A percentile compares a stretch with the other conserved stretches of the same genome.
Evolutionary conservation across 2,888 invertebrate species (phyloP).

Genomic region (Blastobasis lacticolella): DNA sequence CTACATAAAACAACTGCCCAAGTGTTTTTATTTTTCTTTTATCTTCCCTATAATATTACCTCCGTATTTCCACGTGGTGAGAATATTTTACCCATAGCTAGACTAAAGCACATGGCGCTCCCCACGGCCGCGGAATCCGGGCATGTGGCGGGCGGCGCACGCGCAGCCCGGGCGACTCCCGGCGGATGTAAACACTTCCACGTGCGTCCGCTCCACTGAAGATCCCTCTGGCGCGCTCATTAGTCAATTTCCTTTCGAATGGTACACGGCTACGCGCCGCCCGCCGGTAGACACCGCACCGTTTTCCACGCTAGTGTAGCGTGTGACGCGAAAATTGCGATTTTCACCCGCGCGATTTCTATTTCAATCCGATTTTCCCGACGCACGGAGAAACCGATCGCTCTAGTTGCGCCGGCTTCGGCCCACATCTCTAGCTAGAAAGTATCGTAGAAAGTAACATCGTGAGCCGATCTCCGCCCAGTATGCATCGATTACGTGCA

Average conservation of each 20-base stretch:
- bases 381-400: slow-evolving; percentile 70
- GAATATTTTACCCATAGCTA: no score
- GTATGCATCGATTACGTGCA: slow-evolving; percentile 60
- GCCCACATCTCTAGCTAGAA: slow-evolving; percentile 73
- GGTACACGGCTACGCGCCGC: background rate
- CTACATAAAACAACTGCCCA: no score
- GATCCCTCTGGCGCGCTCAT: slow-evolving; percentile 10
- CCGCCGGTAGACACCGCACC: background rate
- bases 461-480: slow-evolving; percentile 54
- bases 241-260: slow-evolving; percentile 5
- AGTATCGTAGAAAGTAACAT: slow-evolving; percentile 74
- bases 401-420: slow-evolving; percentile 65
- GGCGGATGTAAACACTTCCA: slow-evolving; percentile 65
- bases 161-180: slow-evolving; percentile 23
- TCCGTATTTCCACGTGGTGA: no score
- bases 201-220: slow-evolving; percentile 47
- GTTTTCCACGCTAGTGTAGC: slow-evolving; percentile 37
- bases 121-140: slow-evolving; percentile 12
- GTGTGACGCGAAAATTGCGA: slow-evolving; percentile 63
- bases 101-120: no score
- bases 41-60: no score
- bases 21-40: no score
- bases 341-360: slow-evolving; percentile 70
- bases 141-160: slow-evolving; percentile 13
- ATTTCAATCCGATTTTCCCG: slow-evolving; percentile 73